Evolutionary conservation across 2,888 invertebrate genomes (phyloP).

Genomic region (Pasiphila rectangulata): DNA sequence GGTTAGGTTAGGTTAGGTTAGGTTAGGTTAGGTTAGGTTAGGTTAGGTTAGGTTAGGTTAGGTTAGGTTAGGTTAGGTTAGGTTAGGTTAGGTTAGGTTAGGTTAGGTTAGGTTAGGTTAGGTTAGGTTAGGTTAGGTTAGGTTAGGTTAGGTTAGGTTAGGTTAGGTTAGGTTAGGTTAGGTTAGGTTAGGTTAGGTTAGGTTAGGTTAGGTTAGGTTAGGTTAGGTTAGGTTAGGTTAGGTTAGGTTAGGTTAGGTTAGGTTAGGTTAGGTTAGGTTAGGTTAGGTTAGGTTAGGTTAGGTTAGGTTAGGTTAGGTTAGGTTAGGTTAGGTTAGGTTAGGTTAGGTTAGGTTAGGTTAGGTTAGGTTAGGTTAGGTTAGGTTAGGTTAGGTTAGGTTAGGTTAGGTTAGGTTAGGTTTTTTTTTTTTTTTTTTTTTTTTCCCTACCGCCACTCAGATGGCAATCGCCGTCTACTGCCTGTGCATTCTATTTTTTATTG

Average conservation of each 20-base stretch:
- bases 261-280: constrained; percentile 27
- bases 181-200: constrained; percentile 5
- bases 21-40: not conserved
- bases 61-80: constrained; percentile 3
- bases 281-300: constrained; percentile 33
- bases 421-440: too few relatives aligned
- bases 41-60: not conserved
- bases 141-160: constrained; percentile 8
- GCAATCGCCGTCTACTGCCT: too few relatives aligned
- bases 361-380: constrained; percentile 4
- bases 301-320: constrained; percentile 29
- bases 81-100: constrained; percentile 1
- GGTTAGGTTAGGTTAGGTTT: not conserved
- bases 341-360: constrained; percentile 3
- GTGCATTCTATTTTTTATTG: too few relatives aligned
- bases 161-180: constrained; percentile 11
- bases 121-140: constrained; percentile 1
- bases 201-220: constrained; percentile 10
- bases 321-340: constrained; percentile 16
- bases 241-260: constrained; percentile 5
- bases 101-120: constrained; percentile 5
- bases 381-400: constrained; percentile 20
- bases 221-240: constrained; percentile 9
- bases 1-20: constrained; percentile 14
- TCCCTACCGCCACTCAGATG: too few relatives aligned